Evolutionary conservation across 2,888 invertebrate species (phyloP), one percentile per base, ranked within the genome.

Genomic region (Eurytoma californica): DNA sequence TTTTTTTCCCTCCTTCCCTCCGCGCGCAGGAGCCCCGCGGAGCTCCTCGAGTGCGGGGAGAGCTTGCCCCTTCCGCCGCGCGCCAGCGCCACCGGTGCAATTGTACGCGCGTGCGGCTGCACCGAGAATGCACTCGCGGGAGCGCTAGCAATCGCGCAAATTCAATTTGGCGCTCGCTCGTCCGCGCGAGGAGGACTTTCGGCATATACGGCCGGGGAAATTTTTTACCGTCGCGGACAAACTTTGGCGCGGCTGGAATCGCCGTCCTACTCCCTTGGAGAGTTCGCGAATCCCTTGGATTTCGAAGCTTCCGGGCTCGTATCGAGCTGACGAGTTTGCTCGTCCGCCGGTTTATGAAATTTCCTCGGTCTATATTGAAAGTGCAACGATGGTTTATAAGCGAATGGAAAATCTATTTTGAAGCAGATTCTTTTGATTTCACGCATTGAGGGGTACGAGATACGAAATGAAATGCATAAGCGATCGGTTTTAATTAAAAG

Each of bases 111-210:
- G 20, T 16, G 30, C 30, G 28, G 9, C 9, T 53, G 53, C 53
- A 53, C 14, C 53, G 53, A 53, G 9, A 53, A 14, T 14, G 14
- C 53, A n/a, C 13, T n/a, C 28, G 3, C 16, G 39, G 4, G n/a
- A 16, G 20, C 39, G 30, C 24, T 16, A 4, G 55, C 63, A 57
- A 39, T 66, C 57, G 57, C 57, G 66, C 16, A 66, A 74, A 74
- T 74, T 74, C 58, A 58, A 66, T 74, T 58, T 58, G 49, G 16
- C 7, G 5, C 7, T 14, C 51, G 39, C 16, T 65, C 55, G 20
- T 49, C 47, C 57, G 39, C 28, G 20, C 30, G n/a, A 5, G 49
- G 49, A 53, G n/a, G 51, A 16, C 14, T 39, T 65, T 55, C 16
- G 9, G 4, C n/a, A n/a, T 4, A 4, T 7, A 7, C 39, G 39